Conservation (phyloP, 2,113 vertebrate genomes). For the Erinaceus europaeus region DNA sequence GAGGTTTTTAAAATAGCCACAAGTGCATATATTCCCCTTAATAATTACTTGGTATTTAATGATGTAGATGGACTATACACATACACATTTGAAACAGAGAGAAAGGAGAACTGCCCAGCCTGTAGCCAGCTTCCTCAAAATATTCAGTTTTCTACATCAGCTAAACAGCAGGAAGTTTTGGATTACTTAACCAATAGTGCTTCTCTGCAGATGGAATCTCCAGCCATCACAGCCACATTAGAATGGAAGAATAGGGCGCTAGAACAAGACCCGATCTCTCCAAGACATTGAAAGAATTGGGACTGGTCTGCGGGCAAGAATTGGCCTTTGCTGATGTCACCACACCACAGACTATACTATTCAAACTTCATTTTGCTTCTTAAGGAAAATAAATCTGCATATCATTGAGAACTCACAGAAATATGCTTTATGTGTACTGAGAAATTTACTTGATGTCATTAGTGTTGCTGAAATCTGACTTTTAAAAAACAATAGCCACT, state of each 20-base stretch:
- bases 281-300: slow-evolving; percentile 94
- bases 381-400: slow-evolving; percentile 75
- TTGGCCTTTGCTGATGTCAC: slow-evolving; percentile 94
- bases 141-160: slow-evolving; percentile 90
- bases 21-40: slow-evolving; percentile 94
- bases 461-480: too few species aligned
- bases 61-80: slow-evolving; percentile 95
- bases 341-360: slow-evolving; percentile 95
- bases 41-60: slow-evolving; percentile 97
- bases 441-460: slow-evolving; percentile 61
- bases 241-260: slow-evolving; percentile 97
- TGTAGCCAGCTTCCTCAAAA: too few species aligned
- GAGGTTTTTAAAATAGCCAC: slow-evolving; percentile 99
- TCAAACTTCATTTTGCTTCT: slow-evolving; percentile 92
- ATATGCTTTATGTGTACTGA: slow-evolving; percentile 63
- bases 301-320: slow-evolving; percentile 92
- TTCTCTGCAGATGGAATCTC: slow-evolving; percentile 96
- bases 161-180: slow-evolving; percentile 94
- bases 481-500: slow-evolving; percentile 60
- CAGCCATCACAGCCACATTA: slow-evolving; percentile 94
- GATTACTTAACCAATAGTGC: slow-evolving; percentile 92
- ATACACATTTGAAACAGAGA: slow-evolving; percentile 94
- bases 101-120: slow-evolving; percentile 95
- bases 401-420: slow-evolving; percentile 52
- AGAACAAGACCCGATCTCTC: slow-evolving; percentile 93